Evolutionary conservation across 2,888 invertebrate genomes (phyloP), one percentile per base, ranked within the genome.

Genomic region (Caenorhabditis imperialis): DNA sequence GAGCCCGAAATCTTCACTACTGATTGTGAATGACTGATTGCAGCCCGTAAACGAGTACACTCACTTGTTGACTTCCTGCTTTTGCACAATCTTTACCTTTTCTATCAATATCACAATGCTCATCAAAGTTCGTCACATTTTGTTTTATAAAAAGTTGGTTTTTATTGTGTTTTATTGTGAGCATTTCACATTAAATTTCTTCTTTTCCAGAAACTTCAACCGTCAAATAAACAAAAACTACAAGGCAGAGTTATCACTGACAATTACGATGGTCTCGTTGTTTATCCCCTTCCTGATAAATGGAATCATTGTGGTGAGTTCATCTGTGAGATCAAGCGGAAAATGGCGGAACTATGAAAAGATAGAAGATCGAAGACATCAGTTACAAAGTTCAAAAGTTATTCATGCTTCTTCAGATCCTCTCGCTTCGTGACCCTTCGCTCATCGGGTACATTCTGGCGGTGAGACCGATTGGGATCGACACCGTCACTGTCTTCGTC

Each of bases 201-300:
- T 18, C 8, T 35, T 18, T 35, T 45, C 35, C 22, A 35, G 44
- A 10, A 14, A 37, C 6, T 45, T 58, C 38, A 63, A 37, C 18
- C 27, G 63, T 40, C 45, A 54, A 22, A 45, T 27, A 0, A 47
- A 35, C 18, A 63, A 63, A 20, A 63, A 54, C 40, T 63, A 63
- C 48, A 63, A 63, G 23, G 63, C 54, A 4, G 63, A 63, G 18
- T 16, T 63, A 1, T 63, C 63, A 3, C 40, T 63, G 6, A 63
- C 63, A 2, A 63, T 63, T 33, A 63, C 54, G 1, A 63, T 63
- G 63, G 50, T 54, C n/a, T 72, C 50, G 0, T 25, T 76, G 7
- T 65, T 75, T n/a, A 57, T 50, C 4, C 63, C 55, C 6, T 76
- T 76, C 38, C 47, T 72, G 7, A 38, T 58, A 18, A 63, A 72